These are phyloP conservation scores for Calliphora vicina DNA, from an alignment of 1,140 invertebrate genomes.

Conservation along the genomic window DNA sequence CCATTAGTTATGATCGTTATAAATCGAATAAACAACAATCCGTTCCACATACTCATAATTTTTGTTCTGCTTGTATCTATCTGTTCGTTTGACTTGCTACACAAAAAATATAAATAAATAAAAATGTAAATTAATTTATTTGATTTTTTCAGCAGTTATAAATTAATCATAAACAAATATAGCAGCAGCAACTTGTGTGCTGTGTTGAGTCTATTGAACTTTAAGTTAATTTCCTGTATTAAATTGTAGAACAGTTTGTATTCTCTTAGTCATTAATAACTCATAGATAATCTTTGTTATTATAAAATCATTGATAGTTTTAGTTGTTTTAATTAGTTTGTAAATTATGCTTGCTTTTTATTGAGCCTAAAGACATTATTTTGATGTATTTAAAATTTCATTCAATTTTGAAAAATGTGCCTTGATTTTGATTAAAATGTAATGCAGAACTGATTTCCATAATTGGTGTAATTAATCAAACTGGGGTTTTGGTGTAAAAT, in stretches of 20 bases:
- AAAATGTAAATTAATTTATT: slow-evolving; percentile 1
- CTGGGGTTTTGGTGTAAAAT: too few relatives aligned
- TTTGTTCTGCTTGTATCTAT: neutral
- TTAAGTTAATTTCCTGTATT: neutral
- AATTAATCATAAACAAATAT: neutral
- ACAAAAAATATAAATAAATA: neutral
- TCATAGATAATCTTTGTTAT: neutral
- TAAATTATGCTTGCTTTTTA: too few relatives aligned
- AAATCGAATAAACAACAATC: neutral
- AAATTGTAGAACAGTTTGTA: neutral
- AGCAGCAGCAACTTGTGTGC: too few relatives aligned
- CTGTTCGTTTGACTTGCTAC: neutral
- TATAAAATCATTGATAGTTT: neutral
- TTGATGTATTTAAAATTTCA: too few relatives aligned
- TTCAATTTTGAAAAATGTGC: too few relatives aligned
- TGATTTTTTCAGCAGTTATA: neutral
- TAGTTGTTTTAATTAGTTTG: too few relatives aligned
- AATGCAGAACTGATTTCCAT: too few relatives aligned
- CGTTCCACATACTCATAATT: neutral
- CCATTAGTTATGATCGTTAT: slow-evolving; percentile 13
- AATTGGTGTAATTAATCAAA: too few relatives aligned
- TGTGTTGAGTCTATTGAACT: neutral
- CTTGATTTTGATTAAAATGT: too few relatives aligned
- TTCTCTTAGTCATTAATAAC: neutral
- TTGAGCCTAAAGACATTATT: too few relatives aligned